Conservation (phyloP, 2,888 invertebrate species). For the Epinotia demarniana region DNA sequence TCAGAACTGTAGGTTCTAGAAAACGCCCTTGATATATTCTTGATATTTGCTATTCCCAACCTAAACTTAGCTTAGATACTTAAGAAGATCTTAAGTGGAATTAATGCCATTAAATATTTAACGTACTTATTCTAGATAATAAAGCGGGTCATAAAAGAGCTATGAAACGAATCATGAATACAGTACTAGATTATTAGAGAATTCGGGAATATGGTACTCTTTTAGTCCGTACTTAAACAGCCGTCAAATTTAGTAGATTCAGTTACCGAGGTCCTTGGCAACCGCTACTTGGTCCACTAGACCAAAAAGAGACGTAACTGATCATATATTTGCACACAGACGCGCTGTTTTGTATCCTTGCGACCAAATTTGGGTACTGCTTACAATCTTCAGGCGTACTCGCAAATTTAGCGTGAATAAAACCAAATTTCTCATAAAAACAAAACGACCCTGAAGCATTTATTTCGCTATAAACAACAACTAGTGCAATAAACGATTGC, state of each 20-base stretch:
- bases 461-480: slow-evolving; percentile 44
- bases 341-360: not conserved
- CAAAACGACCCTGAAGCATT: slow-evolving; percentile 37
- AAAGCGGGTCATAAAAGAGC: slow-evolving; percentile 5
- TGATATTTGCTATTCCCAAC: not conserved
- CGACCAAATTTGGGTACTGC: slow-evolving; percentile 23
- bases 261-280: slow-evolving; percentile 16
- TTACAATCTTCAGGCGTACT: slow-evolving; percentile 28
- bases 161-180: slow-evolving; percentile 11
- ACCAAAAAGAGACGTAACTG: not conserved
- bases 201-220: not conserved
- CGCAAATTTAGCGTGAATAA: slow-evolving; percentile 33
- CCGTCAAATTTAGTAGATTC: slow-evolving; percentile 2
- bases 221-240: slow-evolving; percentile 18
- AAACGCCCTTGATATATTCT: too few relatives aligned
- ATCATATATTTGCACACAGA: not conserved
- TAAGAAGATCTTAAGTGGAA: not conserved
- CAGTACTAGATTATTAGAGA: slow-evolving; percentile 2
- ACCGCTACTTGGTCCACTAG: not conserved
- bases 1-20: too few relatives aligned
- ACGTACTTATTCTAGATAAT: slow-evolving; percentile 1
- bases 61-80: not conserved
- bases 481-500: slow-evolving; percentile 42
- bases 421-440: slow-evolving; percentile 43
- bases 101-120: slow-evolving; percentile 10